Conservation (phyloP, 2,888 invertebrate genomes). For the Xiphydria camelus region DNA sequence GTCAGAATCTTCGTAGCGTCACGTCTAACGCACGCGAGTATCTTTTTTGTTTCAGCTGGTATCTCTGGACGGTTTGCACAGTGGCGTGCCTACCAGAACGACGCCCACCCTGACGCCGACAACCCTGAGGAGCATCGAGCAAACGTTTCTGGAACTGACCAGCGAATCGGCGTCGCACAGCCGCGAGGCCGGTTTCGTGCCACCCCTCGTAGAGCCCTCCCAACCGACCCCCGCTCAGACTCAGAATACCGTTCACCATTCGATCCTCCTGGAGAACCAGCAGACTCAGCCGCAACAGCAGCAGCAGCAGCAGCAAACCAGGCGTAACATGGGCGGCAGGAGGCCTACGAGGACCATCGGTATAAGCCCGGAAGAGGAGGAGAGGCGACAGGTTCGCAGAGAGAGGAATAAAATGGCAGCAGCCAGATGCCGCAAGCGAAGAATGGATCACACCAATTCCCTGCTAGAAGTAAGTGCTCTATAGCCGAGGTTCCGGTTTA, state of each 20-base stretch:
- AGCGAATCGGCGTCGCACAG: constrained; percentile 73
- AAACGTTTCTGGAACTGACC: constrained; percentile 86
- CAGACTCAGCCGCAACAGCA: constrained; percentile 28
- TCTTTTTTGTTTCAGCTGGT: constrained; percentile 72
- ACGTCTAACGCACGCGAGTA: too few relatives aligned
- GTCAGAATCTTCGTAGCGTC: too few relatives aligned
- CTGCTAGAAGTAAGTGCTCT: constrained; percentile 74
- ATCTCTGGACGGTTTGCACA: constrained; percentile 82
- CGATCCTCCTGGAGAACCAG: constrained; percentile 24
- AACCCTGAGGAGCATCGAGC: constrained; percentile 88
- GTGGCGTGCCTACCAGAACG: constrained; percentile 89
- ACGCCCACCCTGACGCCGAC: constrained; percentile 94
- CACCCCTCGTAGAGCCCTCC: constrained; percentile 67
- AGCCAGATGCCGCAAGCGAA: constrained; percentile 92
- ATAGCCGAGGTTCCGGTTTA: too few relatives aligned
- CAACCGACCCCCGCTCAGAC: constrained; percentile 56
- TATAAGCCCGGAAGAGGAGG: constrained; percentile 90
- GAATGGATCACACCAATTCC: constrained; percentile 94
- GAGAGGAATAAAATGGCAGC: constrained; percentile 98
- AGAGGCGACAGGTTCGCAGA: constrained; percentile 81
- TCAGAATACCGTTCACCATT: constrained; percentile 43
- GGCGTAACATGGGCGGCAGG: constrained; percentile 83
- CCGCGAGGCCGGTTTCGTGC: constrained; percentile 92
- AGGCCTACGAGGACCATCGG: constrained; percentile 77
- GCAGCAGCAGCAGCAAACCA: constrained; percentile 57